phyloP scores from a whole-genome alignment of 1,140 invertebrate species.

The Cotesia chilonis region DNA sequence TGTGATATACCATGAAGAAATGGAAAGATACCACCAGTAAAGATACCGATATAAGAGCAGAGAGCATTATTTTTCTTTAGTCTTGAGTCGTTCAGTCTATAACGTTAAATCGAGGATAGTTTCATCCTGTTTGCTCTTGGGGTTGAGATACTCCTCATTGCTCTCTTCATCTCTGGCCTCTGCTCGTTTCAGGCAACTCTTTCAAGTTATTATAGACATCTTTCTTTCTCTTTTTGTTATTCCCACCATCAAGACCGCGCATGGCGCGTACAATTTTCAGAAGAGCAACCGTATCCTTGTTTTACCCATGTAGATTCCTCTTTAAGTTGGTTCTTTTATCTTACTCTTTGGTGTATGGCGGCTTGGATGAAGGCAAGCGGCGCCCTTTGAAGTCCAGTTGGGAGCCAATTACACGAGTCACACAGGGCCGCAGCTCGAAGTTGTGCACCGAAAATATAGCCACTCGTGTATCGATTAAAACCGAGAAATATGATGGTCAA shows the following conservation, averaged over 20 bases:
- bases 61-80: too few species aligned
- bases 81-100: neutral
- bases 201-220: neutral
- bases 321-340: conserved; percentile 26
- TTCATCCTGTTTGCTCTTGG: conserved; percentile 8
- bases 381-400: conserved; percentile 67
- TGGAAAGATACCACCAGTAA: too few species aligned
- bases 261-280: conserved; percentile 50
- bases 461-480: conserved; percentile 58
- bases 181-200: conserved; percentile 9
- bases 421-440: conserved; percentile 60
- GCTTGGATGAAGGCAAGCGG: conserved; percentile 66
- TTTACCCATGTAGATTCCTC: conserved; percentile 27
- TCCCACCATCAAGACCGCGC: conserved; percentile 38
- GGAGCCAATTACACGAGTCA: conserved; percentile 68
- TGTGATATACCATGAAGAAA: too few species aligned
- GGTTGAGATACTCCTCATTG: too few species aligned
- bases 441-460: conserved; percentile 52
- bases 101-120: conserved; percentile 23
- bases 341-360: conserved; percentile 55
- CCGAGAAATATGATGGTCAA: conserved; percentile 52
- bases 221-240: conserved; percentile 19
- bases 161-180: too few species aligned
- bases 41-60: too few species aligned
- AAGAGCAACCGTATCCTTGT: conserved; percentile 39